Percentiles rank a stretch among this genome's conserved stretches.
phyloP scores from a whole-genome alignment of 2,888 invertebrate species.

The Drosophila sordidula region DNA sequence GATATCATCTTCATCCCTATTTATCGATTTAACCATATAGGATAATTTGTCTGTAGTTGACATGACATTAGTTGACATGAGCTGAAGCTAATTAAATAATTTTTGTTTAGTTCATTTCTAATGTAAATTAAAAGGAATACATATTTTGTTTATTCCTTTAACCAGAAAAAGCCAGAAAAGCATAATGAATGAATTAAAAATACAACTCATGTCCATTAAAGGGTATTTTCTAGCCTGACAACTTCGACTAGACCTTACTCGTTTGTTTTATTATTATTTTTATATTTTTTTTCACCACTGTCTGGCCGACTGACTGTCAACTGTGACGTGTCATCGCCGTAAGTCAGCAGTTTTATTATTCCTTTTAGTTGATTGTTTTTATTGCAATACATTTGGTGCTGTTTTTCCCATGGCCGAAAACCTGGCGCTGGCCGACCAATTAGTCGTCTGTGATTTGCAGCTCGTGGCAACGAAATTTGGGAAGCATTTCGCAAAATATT shows the following conservation, averaged over 20 bases:
- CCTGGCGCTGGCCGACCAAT: conserved; percentile 42
- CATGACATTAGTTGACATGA: too few relatives aligned
- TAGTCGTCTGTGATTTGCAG: conserved; percentile 63
- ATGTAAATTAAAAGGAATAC: too few relatives aligned
- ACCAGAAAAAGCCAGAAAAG: too few relatives aligned
- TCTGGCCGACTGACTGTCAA: conserved; percentile 30
- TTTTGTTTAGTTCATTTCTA: too few relatives aligned
- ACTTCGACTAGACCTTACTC: neutral
- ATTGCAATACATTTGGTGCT: conserved; percentile 38
- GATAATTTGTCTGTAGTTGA: too few relatives aligned
- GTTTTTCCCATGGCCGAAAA: conserved; percentile 40
- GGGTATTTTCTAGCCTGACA: neutral
- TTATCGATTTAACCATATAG: too few relatives aligned
- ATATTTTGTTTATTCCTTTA: too few relatives aligned
- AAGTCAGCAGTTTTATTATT: conserved; percentile 67
- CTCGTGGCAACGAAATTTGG: conserved; percentile 53
- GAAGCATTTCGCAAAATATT: conserved; percentile 51
- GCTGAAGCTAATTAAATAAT: too few relatives aligned
- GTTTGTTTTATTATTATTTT: neutral
- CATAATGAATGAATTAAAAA: too few relatives aligned
- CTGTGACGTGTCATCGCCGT: conserved; percentile 67
- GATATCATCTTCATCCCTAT: too few relatives aligned
- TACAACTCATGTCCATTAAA: neutral
- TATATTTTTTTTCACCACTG: neutral
- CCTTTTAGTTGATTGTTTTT: conserved; percentile 57